A percentile compares a stretch with the other conserved stretches of the same genome.
Conservation (phyloP, 1,140 invertebrate species). For the Trigoniulus corallinus region DNA sequence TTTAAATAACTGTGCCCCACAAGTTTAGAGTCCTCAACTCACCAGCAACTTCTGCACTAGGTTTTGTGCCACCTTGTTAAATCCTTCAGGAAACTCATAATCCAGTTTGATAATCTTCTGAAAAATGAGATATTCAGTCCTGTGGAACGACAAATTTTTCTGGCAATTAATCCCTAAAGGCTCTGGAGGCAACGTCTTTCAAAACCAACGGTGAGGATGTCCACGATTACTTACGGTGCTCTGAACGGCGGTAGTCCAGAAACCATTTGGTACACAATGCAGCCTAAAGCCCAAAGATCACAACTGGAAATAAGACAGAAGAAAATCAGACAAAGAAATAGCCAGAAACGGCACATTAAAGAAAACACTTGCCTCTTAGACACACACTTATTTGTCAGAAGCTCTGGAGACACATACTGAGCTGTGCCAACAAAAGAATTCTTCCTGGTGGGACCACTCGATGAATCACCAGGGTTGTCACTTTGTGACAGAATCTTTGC, state of each 20-base stretch:
- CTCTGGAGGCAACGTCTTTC: too few species aligned
- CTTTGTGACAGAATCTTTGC: conserved; percentile 58
- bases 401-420: conserved; percentile 94
- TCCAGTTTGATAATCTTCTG: conserved; percentile 85
- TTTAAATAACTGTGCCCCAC: too few species aligned
- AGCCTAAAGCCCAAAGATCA: conserved; percentile 96
- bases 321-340: too few species aligned
- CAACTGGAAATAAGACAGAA: conserved; percentile 37
- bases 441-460: conserved; percentile 25
- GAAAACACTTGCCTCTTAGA: conserved; percentile 28
- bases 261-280: conserved; percentile 95
- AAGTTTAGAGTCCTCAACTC: too few species aligned
- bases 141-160: conserved; percentile 16
- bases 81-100: conserved; percentile 83
- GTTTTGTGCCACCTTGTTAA: conserved; percentile 63
- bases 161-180: not conserved
- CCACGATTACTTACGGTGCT: conserved; percentile 36
- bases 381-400: conserved; percentile 63
- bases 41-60: conserved; percentile 73
- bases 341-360: conserved; percentile 1
- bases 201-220: too few species aligned
- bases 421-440: conserved; percentile 98
- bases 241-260: conserved; percentile 82
- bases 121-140: conserved; percentile 92
- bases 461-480: not conserved